phyloP scores from a whole-genome alignment of 1,140 invertebrate species.

The Heliconius congener region DNA sequence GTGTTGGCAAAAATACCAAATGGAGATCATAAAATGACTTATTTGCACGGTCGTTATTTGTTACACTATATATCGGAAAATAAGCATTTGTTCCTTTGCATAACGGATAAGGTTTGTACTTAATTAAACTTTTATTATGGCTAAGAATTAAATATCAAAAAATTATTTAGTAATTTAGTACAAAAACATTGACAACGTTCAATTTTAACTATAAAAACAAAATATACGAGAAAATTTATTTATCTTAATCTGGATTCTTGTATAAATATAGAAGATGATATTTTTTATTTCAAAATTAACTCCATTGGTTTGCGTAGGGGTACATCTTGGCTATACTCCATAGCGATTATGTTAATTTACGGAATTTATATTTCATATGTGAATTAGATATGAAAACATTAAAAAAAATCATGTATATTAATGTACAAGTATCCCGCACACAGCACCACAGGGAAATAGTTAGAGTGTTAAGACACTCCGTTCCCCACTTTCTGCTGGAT shows the following conservation, averaged over 20 bases:
- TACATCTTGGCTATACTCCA: conserved; percentile 28
- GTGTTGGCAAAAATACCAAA: conserved; percentile 90
- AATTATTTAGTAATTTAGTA: neutral
- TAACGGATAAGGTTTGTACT: conserved; percentile 94
- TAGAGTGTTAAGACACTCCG: no score
- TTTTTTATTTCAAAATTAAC: conserved; percentile 29
- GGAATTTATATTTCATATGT: neutral
- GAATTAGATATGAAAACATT: neutral
- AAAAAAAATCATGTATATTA: neutral
- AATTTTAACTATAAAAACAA: neutral
- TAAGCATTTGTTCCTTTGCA: conserved; percentile 92
- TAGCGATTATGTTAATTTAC: conserved; percentile 12
- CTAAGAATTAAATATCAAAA: neutral
- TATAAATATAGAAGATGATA: conserved; percentile 11
- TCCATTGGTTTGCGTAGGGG: conserved; percentile 27
- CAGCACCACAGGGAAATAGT: no score
- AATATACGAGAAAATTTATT: neutral
- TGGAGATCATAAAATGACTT: conserved; percentile 92
- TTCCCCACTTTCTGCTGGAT: no score
- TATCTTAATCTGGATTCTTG: neutral
- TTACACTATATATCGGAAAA: conserved; percentile 94
- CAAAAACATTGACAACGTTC: neutral
- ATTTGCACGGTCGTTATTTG: conserved; percentile 93
- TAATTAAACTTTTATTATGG: conserved; percentile 37
- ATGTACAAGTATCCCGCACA: no score